Evolutionary conservation across 2,113 vertebrate species (phyloP).

Genomic region (Damaliscus lunatus): DNA sequence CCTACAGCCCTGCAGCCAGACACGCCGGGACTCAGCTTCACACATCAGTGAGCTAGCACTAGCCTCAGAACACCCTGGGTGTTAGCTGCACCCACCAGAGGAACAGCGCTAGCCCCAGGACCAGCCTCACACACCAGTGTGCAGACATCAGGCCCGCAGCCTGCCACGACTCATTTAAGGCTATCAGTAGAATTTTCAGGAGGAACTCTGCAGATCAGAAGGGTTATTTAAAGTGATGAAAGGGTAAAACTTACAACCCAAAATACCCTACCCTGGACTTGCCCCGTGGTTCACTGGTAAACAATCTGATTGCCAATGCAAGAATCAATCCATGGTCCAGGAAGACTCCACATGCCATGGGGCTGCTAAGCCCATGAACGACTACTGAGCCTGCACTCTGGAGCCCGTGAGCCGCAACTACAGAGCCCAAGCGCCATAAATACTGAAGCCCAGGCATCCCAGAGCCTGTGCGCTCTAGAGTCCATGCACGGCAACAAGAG

Average conservation of each 20-base stretch:
- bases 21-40: accelerated
- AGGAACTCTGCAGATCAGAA: neutral
- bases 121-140: neutral
- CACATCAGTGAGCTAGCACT: neutral
- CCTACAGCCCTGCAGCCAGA: neutral
- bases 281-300: neutral
- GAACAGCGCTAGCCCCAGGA: neutral
- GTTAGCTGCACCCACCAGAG: neutral
- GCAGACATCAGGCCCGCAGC: neutral
- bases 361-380: neutral
- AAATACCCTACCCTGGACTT: neutral
- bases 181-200: neutral
- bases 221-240: neutral
- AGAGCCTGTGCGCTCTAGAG: neutral
- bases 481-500: accelerated
- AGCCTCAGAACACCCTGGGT: neutral
- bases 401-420: neutral
- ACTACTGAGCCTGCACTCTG: neutral
- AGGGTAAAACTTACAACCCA: neutral
- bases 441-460: neutral
- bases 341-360: neutral
- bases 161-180: neutral
- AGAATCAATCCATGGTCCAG: neutral
- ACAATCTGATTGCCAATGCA: neutral
- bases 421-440: accelerated